phyloP scores from a whole-genome alignment of 2,797 vertebrate genomes.

The Labeo calbasu region DNA sequence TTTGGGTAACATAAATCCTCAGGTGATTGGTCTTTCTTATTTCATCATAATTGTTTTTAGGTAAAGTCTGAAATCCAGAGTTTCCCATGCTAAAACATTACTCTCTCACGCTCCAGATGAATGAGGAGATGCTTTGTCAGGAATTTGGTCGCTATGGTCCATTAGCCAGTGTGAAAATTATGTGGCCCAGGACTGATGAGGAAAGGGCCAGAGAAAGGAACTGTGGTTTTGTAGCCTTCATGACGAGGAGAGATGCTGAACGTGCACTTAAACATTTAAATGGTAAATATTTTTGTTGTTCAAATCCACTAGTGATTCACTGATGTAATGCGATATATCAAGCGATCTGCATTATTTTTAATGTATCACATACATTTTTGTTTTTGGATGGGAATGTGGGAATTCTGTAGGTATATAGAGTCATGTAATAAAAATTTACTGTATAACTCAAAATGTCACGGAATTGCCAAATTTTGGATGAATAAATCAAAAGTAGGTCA shows the following conservation, averaged over 20 bases:
- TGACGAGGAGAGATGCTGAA: conserved; percentile 98
- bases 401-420: not conserved
- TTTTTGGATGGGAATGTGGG: not conserved
- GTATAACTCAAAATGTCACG: too few species aligned
- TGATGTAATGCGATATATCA: not conserved
- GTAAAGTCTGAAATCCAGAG: not conserved
- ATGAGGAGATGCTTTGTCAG: conserved; percentile 99
- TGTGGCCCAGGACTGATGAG: conserved; percentile 99
- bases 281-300: conserved; percentile 74
- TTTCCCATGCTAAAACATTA: not conserved
- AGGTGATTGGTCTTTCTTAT: conserved; percentile 76
- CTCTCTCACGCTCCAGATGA: conserved; percentile 83
- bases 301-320: not conserved
- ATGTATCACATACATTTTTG: too few species aligned
- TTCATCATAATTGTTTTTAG: not conserved
- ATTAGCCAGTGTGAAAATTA: conserved; percentile 98
- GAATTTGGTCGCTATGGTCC: conserved; percentile 98
- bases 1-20: conserved; percentile 98
- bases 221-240: conserved; percentile 99
- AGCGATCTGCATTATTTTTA: too few species aligned
- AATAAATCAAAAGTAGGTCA: too few species aligned
- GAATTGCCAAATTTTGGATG: too few species aligned
- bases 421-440: too few species aligned
- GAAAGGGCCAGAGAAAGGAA: conserved; percentile 98
- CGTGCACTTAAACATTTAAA: conserved; percentile 97